A percentile compares a stretch with the other conserved stretches of the same genome.
These are phyloP conservation scores for Crotalus tigris DNA, from an alignment of 2,113 vertebrate genomes.

Conservation along the genomic window DNA sequence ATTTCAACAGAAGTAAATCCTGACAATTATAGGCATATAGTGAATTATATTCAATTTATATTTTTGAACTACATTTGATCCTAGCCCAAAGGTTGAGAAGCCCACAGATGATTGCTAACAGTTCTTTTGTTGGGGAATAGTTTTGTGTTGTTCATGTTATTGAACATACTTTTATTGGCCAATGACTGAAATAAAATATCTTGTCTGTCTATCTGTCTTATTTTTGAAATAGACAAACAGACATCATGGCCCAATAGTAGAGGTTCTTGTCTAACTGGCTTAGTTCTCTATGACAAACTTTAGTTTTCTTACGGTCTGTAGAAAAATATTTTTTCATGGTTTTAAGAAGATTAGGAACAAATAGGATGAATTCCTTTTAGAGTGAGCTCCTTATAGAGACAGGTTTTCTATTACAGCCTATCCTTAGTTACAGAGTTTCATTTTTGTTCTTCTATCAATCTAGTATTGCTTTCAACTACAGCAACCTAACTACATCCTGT, in stretches of 20 bases:
- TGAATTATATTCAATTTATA: not conserved
- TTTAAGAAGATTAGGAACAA: not conserved
- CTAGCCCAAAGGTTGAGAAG: not conserved
- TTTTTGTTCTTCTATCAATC: not conserved
- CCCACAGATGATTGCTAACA: not conserved
- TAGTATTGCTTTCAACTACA: not conserved
- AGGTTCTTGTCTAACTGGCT: not conserved
- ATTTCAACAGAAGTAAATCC: not conserved
- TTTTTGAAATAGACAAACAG: not conserved
- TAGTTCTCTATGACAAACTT: not conserved
- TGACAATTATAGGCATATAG: not conserved
- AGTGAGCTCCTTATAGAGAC: not conserved
- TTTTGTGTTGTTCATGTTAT: not conserved
- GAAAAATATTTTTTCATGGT: not conserved
- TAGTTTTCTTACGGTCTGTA: not conserved
- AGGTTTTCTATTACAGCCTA: not conserved
- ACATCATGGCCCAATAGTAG: not conserved
- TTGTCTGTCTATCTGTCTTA: not conserved
- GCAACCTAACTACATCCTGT: not conserved
- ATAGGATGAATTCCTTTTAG: not conserved
- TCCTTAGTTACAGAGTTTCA: not conserved
- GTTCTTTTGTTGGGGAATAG: not conserved
- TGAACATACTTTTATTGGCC: not conserved
- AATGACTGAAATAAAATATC: not conserved
- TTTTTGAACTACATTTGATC: not conserved